phyloP scores from a whole-genome alignment of 53 echinoderm and acorn worm genomes.

The Echinarachnius parma region DNA sequence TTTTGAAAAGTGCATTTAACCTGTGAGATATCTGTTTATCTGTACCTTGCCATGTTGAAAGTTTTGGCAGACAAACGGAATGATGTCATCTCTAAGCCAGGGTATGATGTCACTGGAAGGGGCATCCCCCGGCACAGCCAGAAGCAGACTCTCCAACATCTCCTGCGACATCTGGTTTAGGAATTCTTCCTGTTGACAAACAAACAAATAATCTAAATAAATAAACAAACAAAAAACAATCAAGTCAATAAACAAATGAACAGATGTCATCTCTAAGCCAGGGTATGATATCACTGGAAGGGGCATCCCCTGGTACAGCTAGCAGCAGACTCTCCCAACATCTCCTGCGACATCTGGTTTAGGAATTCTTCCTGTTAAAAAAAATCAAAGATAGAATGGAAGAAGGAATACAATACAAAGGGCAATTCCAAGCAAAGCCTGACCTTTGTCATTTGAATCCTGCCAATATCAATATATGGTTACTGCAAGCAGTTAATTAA shows the following conservation, averaged over 20 bases:
- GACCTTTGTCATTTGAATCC: too few relatives aligned
- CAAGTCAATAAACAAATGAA: conserved; percentile 74
- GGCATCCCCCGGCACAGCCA: conserved; percentile 58
- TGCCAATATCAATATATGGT: too few relatives aligned
- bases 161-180: conserved; percentile 35
- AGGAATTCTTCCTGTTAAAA: conserved; percentile 43
- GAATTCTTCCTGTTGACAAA: conserved; percentile 34
- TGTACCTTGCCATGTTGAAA: conserved; percentile 79
- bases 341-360: conserved; percentile 35
- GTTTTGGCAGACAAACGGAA: conserved; percentile 66
- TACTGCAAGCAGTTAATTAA: too few relatives aligned
- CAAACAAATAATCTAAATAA: not conserved
- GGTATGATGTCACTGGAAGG: conserved; percentile 61
- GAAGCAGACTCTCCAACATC: conserved; percentile 51
- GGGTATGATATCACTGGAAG: conserved; percentile 58
- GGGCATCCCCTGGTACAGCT: conserved; percentile 60
- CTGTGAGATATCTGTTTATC: not conserved
- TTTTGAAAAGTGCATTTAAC: too few relatives aligned
- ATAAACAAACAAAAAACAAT: too few relatives aligned
- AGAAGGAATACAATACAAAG: too few relatives aligned
- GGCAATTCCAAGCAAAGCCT: too few relatives aligned
- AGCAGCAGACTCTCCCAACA: conserved; percentile 52
- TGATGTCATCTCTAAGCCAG: conserved; percentile 81
- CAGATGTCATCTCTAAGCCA: conserved; percentile 85
- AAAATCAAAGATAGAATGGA: too few relatives aligned